phyloP scores from a whole-genome alignment of 1,140 invertebrate genomes.

The Prorops nasuta region DNA sequence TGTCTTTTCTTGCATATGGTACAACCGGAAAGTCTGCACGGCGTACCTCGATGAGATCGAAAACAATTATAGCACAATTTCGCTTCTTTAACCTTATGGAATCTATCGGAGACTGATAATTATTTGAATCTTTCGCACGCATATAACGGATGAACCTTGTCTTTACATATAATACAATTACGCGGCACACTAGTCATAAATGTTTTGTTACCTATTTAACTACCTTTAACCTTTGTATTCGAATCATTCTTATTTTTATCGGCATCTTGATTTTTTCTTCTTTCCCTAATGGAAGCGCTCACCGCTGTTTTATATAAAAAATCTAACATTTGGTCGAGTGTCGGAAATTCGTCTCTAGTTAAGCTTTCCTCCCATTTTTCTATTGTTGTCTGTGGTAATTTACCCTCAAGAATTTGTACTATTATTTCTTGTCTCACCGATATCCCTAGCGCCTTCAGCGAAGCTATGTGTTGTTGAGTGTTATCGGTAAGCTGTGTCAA shows the following conservation, averaged over 20 bases:
- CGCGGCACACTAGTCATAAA: no score
- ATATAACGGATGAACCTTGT: no score
- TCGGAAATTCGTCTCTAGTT: slow-evolving; percentile 5
- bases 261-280: no score
- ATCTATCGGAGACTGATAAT: no score
- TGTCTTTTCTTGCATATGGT: background rate
- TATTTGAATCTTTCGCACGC: no score
- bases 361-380: slow-evolving; percentile 16
- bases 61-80: slow-evolving; percentile 3
- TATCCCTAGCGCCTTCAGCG: slow-evolving; percentile 4
- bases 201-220: no score
- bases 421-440: slow-evolving; percentile 5
- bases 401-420: slow-evolving; percentile 10
- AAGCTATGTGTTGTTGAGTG: no score
- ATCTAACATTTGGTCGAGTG: slow-evolving; percentile 4
- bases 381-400: slow-evolving; percentile 3
- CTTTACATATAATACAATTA: no score
- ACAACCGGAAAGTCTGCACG: no score
- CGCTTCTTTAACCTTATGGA: slow-evolving; percentile 1
- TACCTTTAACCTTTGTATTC: no score
- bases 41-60: background rate
- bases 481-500: slow-evolving; percentile 13
- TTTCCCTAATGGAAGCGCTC: background rate
- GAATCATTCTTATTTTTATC: no score
- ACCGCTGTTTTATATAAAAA: slow-evolving; percentile 11